phyloP scores from a whole-genome alignment of 2,113 vertebrate genomes.

The Misgurnus mizolepis region DNA sequence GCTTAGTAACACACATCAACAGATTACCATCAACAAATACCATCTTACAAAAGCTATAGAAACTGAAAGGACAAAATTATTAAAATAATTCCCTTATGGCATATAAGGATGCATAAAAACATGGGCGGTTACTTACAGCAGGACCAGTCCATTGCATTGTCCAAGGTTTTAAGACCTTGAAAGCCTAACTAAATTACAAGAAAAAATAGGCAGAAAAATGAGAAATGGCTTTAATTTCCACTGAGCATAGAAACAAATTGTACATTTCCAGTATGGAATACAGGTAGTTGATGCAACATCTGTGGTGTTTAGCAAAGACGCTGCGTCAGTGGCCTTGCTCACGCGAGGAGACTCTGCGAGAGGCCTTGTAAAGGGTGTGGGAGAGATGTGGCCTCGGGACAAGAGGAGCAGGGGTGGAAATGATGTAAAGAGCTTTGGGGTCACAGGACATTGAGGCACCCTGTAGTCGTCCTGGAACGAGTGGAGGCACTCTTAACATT shows the following conservation, averaged over 20 bases:
- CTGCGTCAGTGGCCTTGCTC: constrained; percentile 47
- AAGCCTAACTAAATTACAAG: background rate
- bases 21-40: background rate
- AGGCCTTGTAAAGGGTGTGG: constrained; percentile 45
- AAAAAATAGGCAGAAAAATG: background rate
- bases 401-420: constrained; percentile 64
- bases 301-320: background rate
- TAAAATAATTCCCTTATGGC: constrained; percentile 5
- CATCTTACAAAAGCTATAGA: background rate
- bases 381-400: constrained; percentile 65
- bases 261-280: constrained; percentile 10
- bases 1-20: background rate
- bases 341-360: constrained; percentile 50
- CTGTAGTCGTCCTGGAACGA: constrained; percentile 37
- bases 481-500: constrained; percentile 42
- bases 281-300: background rate
- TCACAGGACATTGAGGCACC: constrained; percentile 51
- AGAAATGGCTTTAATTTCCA: constrained; percentile 6
- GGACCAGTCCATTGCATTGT: background rate
- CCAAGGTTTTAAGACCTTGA: background rate
- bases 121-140: background rate
- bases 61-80: background rate
- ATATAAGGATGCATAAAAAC: background rate
- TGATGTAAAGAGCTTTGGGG: constrained; percentile 62
- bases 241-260: background rate